Conservation (phyloP, 64 coral and sea anemone genomes). For the Porites lutea region DNA sequence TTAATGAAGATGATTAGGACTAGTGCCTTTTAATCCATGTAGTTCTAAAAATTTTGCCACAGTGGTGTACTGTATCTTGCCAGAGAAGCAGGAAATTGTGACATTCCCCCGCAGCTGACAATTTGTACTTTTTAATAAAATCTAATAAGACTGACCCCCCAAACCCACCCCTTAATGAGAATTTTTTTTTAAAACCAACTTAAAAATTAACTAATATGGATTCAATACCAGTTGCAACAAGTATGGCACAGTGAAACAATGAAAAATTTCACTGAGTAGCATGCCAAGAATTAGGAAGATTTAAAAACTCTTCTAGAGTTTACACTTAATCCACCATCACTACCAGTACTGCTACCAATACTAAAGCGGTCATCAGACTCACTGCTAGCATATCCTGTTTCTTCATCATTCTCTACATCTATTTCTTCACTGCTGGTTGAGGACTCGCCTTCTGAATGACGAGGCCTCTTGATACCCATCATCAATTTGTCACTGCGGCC, state of each 20-base stretch:
- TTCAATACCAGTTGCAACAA: not conserved
- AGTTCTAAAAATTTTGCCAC: not conserved
- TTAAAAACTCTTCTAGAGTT: constrained; percentile 59
- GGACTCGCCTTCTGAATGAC: constrained; percentile 71
- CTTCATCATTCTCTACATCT: constrained; percentile 82
- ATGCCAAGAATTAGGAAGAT: not conserved
- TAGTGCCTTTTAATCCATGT: not conserved
- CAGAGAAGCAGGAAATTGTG: not conserved
- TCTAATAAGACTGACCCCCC: not conserved
- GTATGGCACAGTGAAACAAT: not conserved
- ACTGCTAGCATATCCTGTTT: constrained; percentile 78
- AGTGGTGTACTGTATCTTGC: not conserved
- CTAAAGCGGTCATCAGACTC: constrained; percentile 84
- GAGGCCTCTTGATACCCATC: constrained; percentile 51
- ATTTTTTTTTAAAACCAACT: not conserved
- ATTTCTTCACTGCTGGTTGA: constrained; percentile 72
- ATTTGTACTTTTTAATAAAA: no score
- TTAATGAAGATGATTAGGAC: not conserved
- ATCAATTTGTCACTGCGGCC: constrained; percentile 39
- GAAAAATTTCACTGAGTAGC: not conserved
- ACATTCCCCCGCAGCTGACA: no score
- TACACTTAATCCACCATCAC: constrained; percentile 73
- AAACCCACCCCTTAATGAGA: not conserved
- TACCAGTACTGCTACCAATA: constrained; percentile 64
- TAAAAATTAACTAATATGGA: not conserved